Base-by-base conservation (phyloP, 2,888 invertebrate genomes). In the Phengaris arion region DNA sequence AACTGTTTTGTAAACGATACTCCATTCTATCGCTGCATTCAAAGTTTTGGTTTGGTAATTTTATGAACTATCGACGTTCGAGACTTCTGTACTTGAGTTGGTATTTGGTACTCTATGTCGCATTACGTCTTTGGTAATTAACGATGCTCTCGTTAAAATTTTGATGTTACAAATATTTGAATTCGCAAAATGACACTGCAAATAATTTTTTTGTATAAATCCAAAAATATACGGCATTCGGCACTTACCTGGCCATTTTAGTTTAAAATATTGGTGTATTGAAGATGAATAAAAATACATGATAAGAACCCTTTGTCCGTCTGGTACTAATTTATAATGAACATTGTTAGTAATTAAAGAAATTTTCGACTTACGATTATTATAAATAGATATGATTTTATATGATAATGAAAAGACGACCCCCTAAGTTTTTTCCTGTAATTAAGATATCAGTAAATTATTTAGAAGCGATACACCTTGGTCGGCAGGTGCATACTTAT, bases 401-500 rank as follows among this genome's bases (percentile, higher is more conserved):
- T 64, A 64, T 64, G 6, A 64, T 35, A 64, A 64, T 64, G 64
- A 64, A 64, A 64, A 64, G 35, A 69, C 69, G 46, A 48, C 46
- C 69, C 46, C 46, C 46, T 48, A 48, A 69, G 48, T 13, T 59
- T 72, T 72, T 35, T 52, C 35, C 22, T 8, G 52, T 72, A 72
- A 72, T 72, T 72, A 72, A 72, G 51, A 54, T 13, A 72, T 54
- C 54, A 54, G 35, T 72, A 54, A 72, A 54, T 72, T 72, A 72
- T 72, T 54, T 51, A 35, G 72, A 7, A 54, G 72, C 46, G 70
- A 70, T 52, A 22, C 72, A 72, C 72, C 72, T 54, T 72, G 72
- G 12, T 72, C 52, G 85, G 87, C 91, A 90, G 90, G 91, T 90
- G 90, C 78, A 80, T 74, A 75, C 78, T 78, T 77, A 77, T 82